phyloP scores from a whole-genome alignment of 2,797 vertebrate species.

The Falco naumanni region DNA sequence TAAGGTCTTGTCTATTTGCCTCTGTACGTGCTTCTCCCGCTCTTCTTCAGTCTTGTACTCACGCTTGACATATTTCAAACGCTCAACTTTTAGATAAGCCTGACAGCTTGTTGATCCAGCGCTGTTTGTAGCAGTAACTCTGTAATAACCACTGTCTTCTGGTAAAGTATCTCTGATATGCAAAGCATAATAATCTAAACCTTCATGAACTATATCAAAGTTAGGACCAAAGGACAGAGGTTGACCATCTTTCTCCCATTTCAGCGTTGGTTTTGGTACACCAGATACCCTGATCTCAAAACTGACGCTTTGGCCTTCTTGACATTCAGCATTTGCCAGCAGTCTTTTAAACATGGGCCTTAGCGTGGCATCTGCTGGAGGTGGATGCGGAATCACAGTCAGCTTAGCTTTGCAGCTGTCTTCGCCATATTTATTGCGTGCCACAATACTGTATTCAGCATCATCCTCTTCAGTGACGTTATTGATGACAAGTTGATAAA shows the following conservation, averaged over 20 bases:
- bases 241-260: constrained; percentile 97
- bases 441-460: constrained; percentile 93
- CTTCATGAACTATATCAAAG: constrained; percentile 95
- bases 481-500: constrained; percentile 93
- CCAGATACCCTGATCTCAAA: constrained; percentile 98
- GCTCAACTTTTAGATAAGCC: constrained; percentile 92
- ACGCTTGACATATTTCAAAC: constrained; percentile 88
- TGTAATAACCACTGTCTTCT: constrained; percentile 95
- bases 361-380: constrained; percentile 90
- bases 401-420: constrained; percentile 98
- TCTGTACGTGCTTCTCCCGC: constrained; percentile 82
- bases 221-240: constrained; percentile 91
- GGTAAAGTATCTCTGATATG: constrained; percentile 92
- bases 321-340: constrained; percentile 94
- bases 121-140: constrained; percentile 96
- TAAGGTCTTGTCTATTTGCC: constrained; percentile 91
- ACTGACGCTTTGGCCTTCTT: constrained; percentile 91
- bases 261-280: constrained; percentile 84
- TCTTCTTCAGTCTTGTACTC: constrained; percentile 87
- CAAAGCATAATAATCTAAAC: constrained; percentile 96
- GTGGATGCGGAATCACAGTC: constrained; percentile 89
- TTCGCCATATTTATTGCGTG: constrained; percentile 94
- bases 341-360: constrained; percentile 99
- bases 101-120: constrained; percentile 98
- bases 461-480: constrained; percentile 87